These are phyloP conservation scores for Drosophila tristis DNA, from an alignment of 1,140 invertebrate species.

Conservation along the genomic window DNA sequence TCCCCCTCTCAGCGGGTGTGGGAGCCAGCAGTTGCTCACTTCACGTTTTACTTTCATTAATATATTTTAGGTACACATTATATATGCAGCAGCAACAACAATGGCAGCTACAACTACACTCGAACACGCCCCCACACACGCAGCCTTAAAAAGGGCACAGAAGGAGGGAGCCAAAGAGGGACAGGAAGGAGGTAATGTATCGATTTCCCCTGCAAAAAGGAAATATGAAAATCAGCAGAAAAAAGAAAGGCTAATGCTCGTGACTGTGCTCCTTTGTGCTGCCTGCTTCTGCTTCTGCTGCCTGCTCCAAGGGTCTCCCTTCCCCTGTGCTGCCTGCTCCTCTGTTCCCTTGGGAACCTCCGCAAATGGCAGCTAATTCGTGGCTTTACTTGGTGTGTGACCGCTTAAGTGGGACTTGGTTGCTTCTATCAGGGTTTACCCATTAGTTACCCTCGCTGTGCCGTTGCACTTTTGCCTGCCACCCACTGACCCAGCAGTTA, in stretches of 20 bases:
- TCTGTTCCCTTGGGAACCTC: not conserved
- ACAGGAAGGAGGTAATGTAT: constrained; percentile 2
- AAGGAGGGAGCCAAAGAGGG: constrained; percentile 1
- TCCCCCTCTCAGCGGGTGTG: constrained; percentile 1
- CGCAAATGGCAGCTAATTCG: constrained; percentile 42
- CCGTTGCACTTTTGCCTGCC: constrained; percentile 27
- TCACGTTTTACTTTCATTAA: constrained; percentile 43
- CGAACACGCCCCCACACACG: constrained; percentile 39
- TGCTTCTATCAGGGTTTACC: constrained; percentile 6
- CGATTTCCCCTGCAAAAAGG: constrained; percentile 33
- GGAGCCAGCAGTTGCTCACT: constrained; percentile 33
- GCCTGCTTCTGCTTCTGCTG: too few relatives aligned
- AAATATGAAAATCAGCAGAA: constrained; percentile 50
- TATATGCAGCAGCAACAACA: constrained; percentile 35
- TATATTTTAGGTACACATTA: not conserved
- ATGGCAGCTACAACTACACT: constrained; percentile 31
- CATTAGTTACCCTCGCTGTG: not conserved
- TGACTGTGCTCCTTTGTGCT: constrained; percentile 18
- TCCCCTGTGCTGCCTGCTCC: too few relatives aligned
- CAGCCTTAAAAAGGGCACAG: not conserved
- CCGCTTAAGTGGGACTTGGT: constrained; percentile 49
- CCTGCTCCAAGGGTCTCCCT: not conserved
- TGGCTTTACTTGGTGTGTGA: constrained; percentile 35
- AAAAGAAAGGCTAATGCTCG: constrained; percentile 24
- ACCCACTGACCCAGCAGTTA: constrained; percentile 26